Conservation (phyloP, 2,888 invertebrate genomes). For the Encarsia formosa region DNA sequence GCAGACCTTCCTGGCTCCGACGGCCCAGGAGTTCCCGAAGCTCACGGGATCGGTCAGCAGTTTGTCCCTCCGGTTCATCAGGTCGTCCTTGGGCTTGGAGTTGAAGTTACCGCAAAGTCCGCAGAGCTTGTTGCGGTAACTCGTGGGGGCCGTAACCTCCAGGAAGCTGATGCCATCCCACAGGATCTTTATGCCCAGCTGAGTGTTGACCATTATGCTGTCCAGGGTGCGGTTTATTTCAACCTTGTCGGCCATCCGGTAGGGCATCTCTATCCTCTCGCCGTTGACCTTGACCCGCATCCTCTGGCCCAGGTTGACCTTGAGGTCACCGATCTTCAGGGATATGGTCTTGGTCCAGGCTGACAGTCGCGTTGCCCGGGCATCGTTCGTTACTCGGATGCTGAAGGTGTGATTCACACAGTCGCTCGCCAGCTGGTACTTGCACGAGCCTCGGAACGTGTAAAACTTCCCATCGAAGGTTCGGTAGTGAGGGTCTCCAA, state of each 20-base stretch:
- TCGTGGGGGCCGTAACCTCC: conserved; percentile 74
- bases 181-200: conserved; percentile 75
- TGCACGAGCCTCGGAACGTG: conserved; percentile 90
- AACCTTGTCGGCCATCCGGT: conserved; percentile 56
- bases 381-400: conserved; percentile 86
- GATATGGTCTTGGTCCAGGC: conserved; percentile 89
- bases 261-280: conserved; percentile 68
- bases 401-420: conserved; percentile 76
- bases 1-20: conserved; percentile 75
- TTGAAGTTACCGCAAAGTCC: conserved; percentile 96
- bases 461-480: conserved; percentile 93
- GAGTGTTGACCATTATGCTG: conserved; percentile 63
- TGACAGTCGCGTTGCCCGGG: conserved; percentile 73
- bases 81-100: conserved; percentile 79
- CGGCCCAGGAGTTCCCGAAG: conserved; percentile 88
- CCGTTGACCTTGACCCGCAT: conserved; percentile 85
- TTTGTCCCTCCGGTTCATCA: conserved; percentile 66
- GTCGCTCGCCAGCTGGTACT: conserved; percentile 83
- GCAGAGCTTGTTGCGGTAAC: conserved; percentile 73
- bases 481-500: conserved; percentile 92
- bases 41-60: conserved; percentile 62
- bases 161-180: conserved; percentile 94
- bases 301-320: conserved; percentile 82
- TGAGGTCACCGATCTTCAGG: conserved; percentile 66
- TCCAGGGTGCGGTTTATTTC: conserved; percentile 65